Conservation (phyloP, 37 sponge, comb jelly and placozoan genomes). For the Crambe crambe region DNA sequence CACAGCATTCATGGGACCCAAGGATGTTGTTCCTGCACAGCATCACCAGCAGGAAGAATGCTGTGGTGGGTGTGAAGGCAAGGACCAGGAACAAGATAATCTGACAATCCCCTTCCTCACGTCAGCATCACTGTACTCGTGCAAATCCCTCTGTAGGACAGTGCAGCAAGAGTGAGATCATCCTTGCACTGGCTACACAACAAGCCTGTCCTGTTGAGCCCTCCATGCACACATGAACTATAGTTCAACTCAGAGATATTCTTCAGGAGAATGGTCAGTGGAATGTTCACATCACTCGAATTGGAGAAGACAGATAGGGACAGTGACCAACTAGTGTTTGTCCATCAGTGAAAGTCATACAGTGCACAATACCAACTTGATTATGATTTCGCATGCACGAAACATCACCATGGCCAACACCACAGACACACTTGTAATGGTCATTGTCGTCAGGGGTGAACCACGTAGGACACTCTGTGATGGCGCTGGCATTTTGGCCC, state of each 20-base stretch:
- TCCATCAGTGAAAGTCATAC: not conserved
- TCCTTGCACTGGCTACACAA: conserved; percentile 11
- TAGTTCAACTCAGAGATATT: not conserved
- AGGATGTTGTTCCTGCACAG: conserved; percentile 32
- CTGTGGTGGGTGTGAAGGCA: conserved; percentile 33
- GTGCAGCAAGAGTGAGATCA: conserved; percentile 16
- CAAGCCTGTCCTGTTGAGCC: conserved; percentile 3
- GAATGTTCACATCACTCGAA: not conserved
- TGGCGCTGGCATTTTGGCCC: no score
- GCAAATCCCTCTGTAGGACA: conserved; percentile 1
- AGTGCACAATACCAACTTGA: not conserved
- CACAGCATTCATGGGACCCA: conserved; percentile 57
- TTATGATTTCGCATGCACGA: not conserved
- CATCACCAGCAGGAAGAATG: conserved; percentile 45
- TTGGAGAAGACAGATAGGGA: not conserved
- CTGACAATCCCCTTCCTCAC: not conserved
- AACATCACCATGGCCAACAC: no score
- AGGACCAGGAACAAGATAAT: not conserved
- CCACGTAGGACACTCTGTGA: no score
- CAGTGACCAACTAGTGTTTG: not conserved
- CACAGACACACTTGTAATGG: no score
- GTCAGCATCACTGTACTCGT: not conserved
- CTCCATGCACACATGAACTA: not conserved
- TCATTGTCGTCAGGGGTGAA: no score
- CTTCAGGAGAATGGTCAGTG: not conserved